A percentile compares a stretch with the other conserved stretches of the same genome.
phyloP scores from a whole-genome alignment of 2,888 invertebrate genomes.

The Orgyia antiqua region DNA sequence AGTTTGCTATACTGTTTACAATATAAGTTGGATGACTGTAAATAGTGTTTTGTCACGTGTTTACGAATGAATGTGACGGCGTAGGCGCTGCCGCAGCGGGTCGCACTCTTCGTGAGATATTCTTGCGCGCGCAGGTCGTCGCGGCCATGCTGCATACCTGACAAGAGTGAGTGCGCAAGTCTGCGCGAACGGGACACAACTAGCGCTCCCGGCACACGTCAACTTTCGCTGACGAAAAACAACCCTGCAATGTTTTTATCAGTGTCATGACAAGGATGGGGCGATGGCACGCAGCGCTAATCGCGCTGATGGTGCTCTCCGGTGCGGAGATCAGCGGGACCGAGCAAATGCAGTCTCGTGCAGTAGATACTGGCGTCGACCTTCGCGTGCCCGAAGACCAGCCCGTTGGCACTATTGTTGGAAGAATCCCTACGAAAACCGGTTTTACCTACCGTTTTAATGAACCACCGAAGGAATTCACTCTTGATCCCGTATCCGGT shows the following conservation, averaged over 20 bases:
- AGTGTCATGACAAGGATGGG: slow-evolving; percentile 68
- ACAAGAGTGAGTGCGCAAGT: slow-evolving; percentile 68
- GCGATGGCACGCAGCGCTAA: slow-evolving; percentile 71
- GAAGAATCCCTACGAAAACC: slow-evolving; percentile 90
- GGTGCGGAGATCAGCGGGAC: slow-evolving; percentile 55
- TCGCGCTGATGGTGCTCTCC: slow-evolving; percentile 62
- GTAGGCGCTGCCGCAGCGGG: slow-evolving; percentile 69
- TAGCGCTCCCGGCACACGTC: slow-evolving; percentile 52
- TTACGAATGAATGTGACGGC: slow-evolving; percentile 73
- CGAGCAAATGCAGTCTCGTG: slow-evolving; percentile 90
- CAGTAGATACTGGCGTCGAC: slow-evolving; percentile 91
- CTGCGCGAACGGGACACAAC: slow-evolving; percentile 72
- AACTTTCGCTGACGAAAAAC: slow-evolving; percentile 59
- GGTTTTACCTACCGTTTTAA: slow-evolving; percentile 96
- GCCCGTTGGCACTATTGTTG: slow-evolving; percentile 89
- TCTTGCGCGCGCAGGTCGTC: slow-evolving; percentile 72
- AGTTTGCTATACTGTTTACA: slow-evolving; percentile 23
- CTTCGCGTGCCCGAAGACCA: slow-evolving; percentile 92
- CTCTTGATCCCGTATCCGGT: slow-evolving; percentile 89
- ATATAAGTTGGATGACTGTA: slow-evolving; percentile 28
- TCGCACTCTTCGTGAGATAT: slow-evolving; percentile 75
- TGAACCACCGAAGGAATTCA: slow-evolving; percentile 92
- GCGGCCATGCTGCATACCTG: slow-evolving; percentile 79
- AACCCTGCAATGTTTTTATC: slow-evolving; percentile 62
- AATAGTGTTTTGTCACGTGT: slow-evolving; percentile 71